A percentile compares a stretch with the other conserved stretches of the same genome.
These are phyloP conservation scores for Ephestia elutella DNA, from an alignment of 1,140 invertebrate species.

Conservation along the genomic window DNA sequence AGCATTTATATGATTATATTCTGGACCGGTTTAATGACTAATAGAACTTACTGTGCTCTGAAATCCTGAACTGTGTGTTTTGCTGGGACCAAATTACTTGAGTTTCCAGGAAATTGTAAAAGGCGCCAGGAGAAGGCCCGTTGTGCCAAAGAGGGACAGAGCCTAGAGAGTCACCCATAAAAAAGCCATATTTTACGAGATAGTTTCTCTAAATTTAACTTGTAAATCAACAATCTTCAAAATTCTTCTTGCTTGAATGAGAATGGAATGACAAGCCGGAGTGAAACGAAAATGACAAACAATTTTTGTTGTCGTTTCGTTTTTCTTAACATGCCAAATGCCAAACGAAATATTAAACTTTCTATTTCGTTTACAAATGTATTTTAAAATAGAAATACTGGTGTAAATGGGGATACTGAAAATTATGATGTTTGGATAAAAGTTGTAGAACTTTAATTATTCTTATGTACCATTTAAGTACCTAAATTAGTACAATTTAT, in stretches of 20 bases:
- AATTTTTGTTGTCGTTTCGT: conserved; percentile 12
- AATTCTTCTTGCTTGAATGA: neutral
- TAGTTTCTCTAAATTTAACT: conserved; percentile 13
- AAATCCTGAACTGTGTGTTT: conserved; percentile 68
- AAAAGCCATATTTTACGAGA: conserved; percentile 47
- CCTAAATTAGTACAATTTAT: no score
- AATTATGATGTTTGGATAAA: no score
- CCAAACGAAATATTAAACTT: no score
- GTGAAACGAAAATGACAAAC: conserved; percentile 50
- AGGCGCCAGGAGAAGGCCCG: conserved; percentile 80
- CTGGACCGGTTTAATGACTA: neutral
- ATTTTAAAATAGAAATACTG: no score
- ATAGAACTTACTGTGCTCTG: conserved; percentile 79
- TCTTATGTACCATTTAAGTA: no score
- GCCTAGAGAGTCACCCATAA: conserved; percentile 58
- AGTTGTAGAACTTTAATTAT: no score
- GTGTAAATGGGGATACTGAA: no score
- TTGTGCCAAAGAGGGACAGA: conserved; percentile 80
- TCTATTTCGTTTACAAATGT: no score
- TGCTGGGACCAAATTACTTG: conserved; percentile 38
- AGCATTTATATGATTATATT: no score
- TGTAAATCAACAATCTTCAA: conserved; percentile 3
- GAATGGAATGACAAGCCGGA: conserved; percentile 57
- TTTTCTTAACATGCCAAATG: no score
- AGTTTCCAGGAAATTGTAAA: conserved; percentile 80